phyloP scores from a whole-genome alignment of 2,113 vertebrate species.

The Heterocephalus glaber region DNA sequence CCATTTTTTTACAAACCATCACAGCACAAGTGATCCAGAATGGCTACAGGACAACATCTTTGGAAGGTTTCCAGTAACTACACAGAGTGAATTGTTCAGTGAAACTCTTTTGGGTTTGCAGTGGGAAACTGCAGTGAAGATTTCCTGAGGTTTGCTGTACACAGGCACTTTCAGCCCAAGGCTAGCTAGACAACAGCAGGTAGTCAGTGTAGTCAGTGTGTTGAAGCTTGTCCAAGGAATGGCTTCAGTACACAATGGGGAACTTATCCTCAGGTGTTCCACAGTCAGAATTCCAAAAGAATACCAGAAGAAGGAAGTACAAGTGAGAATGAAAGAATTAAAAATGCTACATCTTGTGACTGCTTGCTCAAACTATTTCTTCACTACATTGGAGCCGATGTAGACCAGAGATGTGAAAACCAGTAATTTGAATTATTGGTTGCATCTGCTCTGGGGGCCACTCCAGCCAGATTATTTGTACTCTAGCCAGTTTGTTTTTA shows the following conservation, averaged over 20 bases:
- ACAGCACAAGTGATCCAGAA: background rate
- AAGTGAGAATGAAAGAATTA: background rate
- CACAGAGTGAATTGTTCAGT: background rate
- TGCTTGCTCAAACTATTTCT: background rate
- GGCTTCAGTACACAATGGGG: background rate
- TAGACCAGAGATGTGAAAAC: background rate
- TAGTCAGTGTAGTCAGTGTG: background rate
- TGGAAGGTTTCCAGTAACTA: background rate
- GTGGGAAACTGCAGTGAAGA: background rate
- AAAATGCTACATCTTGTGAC: background rate
- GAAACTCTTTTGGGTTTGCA: background rate
- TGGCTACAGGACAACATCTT: background rate
- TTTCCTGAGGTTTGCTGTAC: background rate
- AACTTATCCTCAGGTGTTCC: background rate
- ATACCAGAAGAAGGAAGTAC: background rate
- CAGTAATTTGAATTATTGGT: background rate
- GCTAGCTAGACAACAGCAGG: background rate
- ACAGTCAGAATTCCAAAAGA: background rate
- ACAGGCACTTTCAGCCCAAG: background rate
- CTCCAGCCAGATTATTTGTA: background rate
- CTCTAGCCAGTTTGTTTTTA: background rate
- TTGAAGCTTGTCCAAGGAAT: background rate
- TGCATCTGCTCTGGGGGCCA: background rate
- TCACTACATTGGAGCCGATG: background rate
- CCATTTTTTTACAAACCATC: background rate